phyloP scores from a whole-genome alignment of 2,113 vertebrate genomes.

The Sorex araneus region DNA sequence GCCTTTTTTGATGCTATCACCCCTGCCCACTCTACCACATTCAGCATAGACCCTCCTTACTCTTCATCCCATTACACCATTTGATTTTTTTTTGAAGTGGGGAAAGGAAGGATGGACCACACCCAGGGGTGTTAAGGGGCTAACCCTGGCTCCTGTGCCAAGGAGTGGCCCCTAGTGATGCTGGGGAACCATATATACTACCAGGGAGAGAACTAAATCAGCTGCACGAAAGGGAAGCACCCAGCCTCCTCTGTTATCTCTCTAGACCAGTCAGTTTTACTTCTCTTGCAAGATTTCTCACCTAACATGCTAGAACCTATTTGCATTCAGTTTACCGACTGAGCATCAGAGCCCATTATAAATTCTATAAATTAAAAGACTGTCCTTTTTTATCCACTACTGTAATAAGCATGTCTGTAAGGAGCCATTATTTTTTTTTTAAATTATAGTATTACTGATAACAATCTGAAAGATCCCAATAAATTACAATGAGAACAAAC shows the following conservation, averaged over 20 bases:
- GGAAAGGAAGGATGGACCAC: no score
- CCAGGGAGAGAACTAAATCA: no score
- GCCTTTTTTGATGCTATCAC: background rate
- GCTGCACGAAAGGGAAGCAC: no score
- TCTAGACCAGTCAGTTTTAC: background rate
- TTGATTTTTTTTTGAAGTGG: no score
- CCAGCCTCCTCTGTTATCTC: no score
- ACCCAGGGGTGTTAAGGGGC: no score
- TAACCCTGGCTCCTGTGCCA: no score
- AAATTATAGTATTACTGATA: background rate
- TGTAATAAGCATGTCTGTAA: background rate
- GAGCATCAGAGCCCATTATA: background rate
- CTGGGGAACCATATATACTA: no score
- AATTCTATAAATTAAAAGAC: background rate
- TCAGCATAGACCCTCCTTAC: background rate
- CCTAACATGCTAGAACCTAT: background rate
- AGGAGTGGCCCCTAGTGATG: no score
- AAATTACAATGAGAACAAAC: slow-evolving; percentile 14
- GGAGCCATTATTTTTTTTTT: background rate
- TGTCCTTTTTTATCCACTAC: background rate
- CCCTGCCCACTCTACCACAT: background rate
- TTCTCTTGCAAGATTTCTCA: background rate
- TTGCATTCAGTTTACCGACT: background rate
- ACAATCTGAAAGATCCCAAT: slow-evolving; percentile 31
- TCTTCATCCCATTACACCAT: background rate